Conservation (phyloP, 2,797 vertebrate species). For the Simalia tracyae region DNA sequence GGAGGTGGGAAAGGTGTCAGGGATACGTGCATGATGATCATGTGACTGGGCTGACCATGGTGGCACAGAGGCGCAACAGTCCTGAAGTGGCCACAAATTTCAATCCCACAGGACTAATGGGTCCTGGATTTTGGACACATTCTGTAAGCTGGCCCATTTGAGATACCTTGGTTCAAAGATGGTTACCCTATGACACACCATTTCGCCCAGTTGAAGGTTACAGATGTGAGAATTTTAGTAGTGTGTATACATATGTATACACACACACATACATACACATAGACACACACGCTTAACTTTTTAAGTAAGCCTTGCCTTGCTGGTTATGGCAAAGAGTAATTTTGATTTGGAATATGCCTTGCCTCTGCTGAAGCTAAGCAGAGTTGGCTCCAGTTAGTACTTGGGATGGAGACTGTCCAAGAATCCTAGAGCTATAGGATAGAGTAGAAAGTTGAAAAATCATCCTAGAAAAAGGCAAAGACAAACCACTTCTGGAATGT, state of each 20-base stretch:
- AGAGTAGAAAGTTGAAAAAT: not conserved
- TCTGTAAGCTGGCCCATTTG: no score
- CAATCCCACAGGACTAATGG: no score
- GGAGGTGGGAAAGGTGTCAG: no score
- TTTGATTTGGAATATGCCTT: not conserved
- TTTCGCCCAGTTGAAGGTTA: no score
- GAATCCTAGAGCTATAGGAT: not conserved
- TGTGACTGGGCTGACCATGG: no score
- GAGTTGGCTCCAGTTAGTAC: not conserved
- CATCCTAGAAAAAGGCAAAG: not conserved
- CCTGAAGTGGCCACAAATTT: no score
- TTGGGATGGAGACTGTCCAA: not conserved
- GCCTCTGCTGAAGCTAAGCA: not conserved
- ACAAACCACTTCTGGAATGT: not conserved
- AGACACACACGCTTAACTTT: not conserved
- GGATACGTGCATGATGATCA: no score
- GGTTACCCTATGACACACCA: no score
- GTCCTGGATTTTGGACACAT: no score
- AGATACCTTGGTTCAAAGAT: no score
- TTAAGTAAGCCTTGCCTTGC: not conserved
- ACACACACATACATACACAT: no score
- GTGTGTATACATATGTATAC: not conserved
- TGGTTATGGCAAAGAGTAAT: not conserved
- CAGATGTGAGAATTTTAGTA: not conserved
- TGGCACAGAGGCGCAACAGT: no score